Conservation (phyloP, 1,140 invertebrate species). For the Acromyrmex heyeri region DNA sequence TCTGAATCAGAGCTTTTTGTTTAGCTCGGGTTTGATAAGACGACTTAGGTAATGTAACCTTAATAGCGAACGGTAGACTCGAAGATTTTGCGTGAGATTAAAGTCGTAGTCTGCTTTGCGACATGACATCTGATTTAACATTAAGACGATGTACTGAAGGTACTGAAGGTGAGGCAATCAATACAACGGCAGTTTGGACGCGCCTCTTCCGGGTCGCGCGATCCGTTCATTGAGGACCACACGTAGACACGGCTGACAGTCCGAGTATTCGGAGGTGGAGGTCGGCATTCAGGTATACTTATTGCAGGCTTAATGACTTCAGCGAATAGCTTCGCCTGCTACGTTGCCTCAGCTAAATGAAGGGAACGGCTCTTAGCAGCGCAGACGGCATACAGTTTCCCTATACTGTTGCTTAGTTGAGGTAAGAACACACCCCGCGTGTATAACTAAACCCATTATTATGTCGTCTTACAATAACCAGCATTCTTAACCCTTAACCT, state of each 20-base stretch:
- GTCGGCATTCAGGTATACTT: slow-evolving; percentile 68
- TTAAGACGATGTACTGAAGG: slow-evolving; percentile 18
- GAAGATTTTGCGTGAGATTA: slow-evolving; percentile 22
- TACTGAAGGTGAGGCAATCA: slow-evolving; percentile 22
- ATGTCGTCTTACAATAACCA: not conserved
- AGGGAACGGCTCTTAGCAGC: slow-evolving; percentile 63
- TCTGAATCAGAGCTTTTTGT: not conserved
- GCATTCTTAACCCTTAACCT: slow-evolving; percentile 11
- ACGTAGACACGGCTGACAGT: slow-evolving; percentile 49
- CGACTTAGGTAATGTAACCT: slow-evolving; percentile 6
- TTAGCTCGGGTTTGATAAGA: not conserved
- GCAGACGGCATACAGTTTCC: slow-evolving; percentile 31
- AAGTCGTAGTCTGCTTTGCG: slow-evolving; percentile 6
- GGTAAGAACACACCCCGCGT: slow-evolving; percentile 1
- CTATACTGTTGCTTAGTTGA: slow-evolving; percentile 14
- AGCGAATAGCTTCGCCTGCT: slow-evolving; percentile 69
- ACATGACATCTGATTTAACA: not conserved
- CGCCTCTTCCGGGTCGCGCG: slow-evolving; percentile 57
- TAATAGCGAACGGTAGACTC: not conserved
- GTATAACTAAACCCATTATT: slow-evolving; percentile 8
- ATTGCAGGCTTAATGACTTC: slow-evolving; percentile 73
- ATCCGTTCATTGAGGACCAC: slow-evolving; percentile 40
- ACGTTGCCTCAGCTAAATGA: slow-evolving; percentile 50
- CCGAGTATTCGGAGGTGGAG: slow-evolving; percentile 51
- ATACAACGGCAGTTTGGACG: slow-evolving; percentile 51